phyloP scores from a whole-genome alignment of 1,140 invertebrate species.

The Hylyphantes graminicola region DNA sequence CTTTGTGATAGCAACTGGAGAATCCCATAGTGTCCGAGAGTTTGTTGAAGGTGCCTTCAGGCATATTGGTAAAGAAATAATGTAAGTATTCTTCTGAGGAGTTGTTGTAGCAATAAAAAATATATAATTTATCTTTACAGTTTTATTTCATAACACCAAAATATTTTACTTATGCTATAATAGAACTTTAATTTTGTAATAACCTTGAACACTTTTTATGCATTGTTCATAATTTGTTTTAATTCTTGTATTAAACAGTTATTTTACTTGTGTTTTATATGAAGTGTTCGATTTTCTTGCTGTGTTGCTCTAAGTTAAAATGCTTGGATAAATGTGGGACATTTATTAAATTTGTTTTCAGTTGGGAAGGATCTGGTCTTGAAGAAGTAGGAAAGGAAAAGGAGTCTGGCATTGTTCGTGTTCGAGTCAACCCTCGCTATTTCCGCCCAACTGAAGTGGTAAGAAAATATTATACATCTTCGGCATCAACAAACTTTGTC shows the following conservation, averaged over 20 bases:
- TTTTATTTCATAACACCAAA: no score
- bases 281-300: background rate
- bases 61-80: conserved; percentile 74
- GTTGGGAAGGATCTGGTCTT: conserved; percentile 88
- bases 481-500: background rate
- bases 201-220: no score
- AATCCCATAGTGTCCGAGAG: conserved; percentile 93
- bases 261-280: no score
- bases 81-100: conserved; percentile 66
- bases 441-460: conserved; percentile 98
- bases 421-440: conserved; percentile 93
- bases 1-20: conserved; percentile 97
- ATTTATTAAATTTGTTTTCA: conserved; percentile 60
- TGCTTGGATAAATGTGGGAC: background rate
- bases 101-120: no score
- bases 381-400: conserved; percentile 91
- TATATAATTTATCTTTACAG: no score
- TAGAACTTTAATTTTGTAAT: no score
- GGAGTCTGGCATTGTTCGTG: conserved; percentile 80
- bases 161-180: no score
- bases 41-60: conserved; percentile 94
- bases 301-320: background rate
- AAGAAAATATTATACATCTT: conserved; percentile 64
- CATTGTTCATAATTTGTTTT: no score
- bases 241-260: no score